These are phyloP conservation scores for Xenopus petersii DNA, from an alignment of 2,797 vertebrate genomes.

Conservation along the genomic window DNA sequence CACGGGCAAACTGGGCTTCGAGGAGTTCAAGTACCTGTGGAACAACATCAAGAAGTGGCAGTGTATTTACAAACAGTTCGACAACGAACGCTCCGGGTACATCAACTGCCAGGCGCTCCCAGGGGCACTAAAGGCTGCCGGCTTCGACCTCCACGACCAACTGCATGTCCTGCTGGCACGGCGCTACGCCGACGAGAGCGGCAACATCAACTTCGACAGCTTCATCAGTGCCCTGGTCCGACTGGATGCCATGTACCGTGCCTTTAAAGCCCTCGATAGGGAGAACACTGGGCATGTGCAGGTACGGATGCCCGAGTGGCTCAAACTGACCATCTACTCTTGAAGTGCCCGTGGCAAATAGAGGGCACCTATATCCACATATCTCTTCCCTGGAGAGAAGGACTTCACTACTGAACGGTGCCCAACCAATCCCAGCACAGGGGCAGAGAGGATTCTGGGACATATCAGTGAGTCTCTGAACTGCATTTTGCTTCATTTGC, in stretches of 20 bases:
- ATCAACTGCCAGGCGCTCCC: constrained; percentile 62
- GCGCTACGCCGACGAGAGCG: constrained; percentile 72
- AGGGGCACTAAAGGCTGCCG: constrained; percentile 68
- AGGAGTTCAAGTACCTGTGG: constrained; percentile 95
- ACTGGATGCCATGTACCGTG: constrained; percentile 88
- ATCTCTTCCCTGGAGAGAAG: too few relatives aligned
- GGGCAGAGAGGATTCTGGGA: too few relatives aligned
- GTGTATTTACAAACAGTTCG: constrained; percentile 62
- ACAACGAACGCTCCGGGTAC: constrained; percentile 59
- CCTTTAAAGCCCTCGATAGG: constrained; percentile 82
- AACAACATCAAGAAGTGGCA: constrained; percentile 92
- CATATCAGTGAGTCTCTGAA: too few relatives aligned
- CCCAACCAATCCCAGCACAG: too few relatives aligned
- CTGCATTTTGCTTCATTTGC: too few relatives aligned
- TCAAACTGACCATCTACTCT: constrained; percentile 72
- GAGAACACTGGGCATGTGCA: constrained; percentile 68
- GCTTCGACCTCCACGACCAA: constrained; percentile 79
- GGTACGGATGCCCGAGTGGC: constrained; percentile 80
- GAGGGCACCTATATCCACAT: too few relatives aligned
- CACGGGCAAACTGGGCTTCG: constrained; percentile 87
- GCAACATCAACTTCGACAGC: constrained; percentile 87
- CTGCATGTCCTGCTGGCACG: constrained; percentile 72
- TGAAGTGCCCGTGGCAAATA: constrained; percentile 46
- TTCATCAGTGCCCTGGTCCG: constrained; percentile 86
- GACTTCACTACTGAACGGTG: too few relatives aligned